phyloP scores from a whole-genome alignment of 2,888 invertebrate species.

The Petrophora chlorosata region DNA sequence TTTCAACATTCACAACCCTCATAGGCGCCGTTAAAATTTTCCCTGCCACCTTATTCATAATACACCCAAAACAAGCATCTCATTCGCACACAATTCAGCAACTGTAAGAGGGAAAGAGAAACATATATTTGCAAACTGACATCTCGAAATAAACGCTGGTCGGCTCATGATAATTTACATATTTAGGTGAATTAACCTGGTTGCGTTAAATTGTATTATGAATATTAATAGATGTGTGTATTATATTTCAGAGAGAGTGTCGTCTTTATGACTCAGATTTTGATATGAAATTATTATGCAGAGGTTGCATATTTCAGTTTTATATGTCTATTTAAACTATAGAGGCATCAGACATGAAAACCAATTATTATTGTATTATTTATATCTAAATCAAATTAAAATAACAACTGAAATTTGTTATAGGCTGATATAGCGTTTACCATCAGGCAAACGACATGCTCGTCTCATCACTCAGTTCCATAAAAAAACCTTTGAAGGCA shows the following conservation, averaged over 20 bases:
- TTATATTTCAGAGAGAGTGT: constrained; percentile 63
- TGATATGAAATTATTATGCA: constrained; percentile 37
- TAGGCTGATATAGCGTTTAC: too few relatives aligned
- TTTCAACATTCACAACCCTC: constrained; percentile 84
- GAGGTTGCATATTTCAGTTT: constrained; percentile 38
- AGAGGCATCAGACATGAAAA: too few relatives aligned
- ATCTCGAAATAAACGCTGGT: constrained; percentile 82
- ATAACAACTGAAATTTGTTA: too few relatives aligned
- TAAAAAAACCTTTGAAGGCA: too few relatives aligned
- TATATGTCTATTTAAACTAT: too few relatives aligned
- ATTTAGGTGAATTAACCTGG: constrained; percentile 84
- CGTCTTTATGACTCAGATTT: constrained; percentile 72
- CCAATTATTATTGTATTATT: too few relatives aligned
- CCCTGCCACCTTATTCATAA: constrained; percentile 82
- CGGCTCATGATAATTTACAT: constrained; percentile 85
- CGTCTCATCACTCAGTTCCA: too few relatives aligned
- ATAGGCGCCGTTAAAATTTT: constrained; percentile 84
- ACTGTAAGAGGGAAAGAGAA: constrained; percentile 47
- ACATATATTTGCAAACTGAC: constrained; percentile 78
- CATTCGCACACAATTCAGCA: constrained; percentile 43
- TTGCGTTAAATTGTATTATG: constrained; percentile 83
- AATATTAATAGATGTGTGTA: constrained; percentile 79
- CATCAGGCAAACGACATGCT: too few relatives aligned
- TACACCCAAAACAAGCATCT: constrained; percentile 61
- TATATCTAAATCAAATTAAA: too few relatives aligned